Evolutionary conservation across 2,888 invertebrate species (phyloP), one percentile per base, ranked within the genome.

Genomic region (Opisthograptis luteolata): DNA sequence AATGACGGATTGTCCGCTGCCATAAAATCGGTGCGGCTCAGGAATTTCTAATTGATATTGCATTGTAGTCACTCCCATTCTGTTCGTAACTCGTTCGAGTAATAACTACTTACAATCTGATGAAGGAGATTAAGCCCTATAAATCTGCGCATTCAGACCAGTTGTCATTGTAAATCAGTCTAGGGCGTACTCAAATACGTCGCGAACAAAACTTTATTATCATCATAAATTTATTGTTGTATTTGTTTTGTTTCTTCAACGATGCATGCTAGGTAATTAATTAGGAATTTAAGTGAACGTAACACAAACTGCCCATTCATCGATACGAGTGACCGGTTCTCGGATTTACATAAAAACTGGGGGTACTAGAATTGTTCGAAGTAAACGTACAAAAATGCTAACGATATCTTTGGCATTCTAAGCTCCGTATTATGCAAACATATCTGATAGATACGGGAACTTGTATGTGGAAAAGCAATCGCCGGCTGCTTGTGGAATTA

Each of bases 11-110:
- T 70, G 64, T 68, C 59, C 59, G 57, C 58, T 55, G 53, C 62
- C 64, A 62, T 68, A 67, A 66, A 70, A 71, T 66, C 64, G 62
- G 28, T 40, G 44, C 44, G 30, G 39, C 62, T 66, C 58, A 64
- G 75, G 76, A 76, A 79, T 81, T 73, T 71, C 73, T 77, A 79
- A 81, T 79, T 78, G 76, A 73, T 79, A 76, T 76, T 68, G 74
- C 73, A 72, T 68, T 73, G 68, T 73, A 73, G 73, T 77, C 73
- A 73, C 74, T 75, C 72, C 73, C 71, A 70, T 69, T 70, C 67
- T 58, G 58, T 62, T 64, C 45, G 55, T 54, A 57, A 59, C 66
- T 64, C 58, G 64, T 71, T 73, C 62, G 51, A 61, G 55, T 70
- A 70, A 74, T 71, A 66, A 66, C 61, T 66, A 62, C 65, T 70